A percentile compares a stretch with the other conserved stretches of the same genome.
These are phyloP conservation scores for Bradysia coprophila DNA, from an alignment of 1,140 invertebrate species.

Conservation along the genomic window DNA sequence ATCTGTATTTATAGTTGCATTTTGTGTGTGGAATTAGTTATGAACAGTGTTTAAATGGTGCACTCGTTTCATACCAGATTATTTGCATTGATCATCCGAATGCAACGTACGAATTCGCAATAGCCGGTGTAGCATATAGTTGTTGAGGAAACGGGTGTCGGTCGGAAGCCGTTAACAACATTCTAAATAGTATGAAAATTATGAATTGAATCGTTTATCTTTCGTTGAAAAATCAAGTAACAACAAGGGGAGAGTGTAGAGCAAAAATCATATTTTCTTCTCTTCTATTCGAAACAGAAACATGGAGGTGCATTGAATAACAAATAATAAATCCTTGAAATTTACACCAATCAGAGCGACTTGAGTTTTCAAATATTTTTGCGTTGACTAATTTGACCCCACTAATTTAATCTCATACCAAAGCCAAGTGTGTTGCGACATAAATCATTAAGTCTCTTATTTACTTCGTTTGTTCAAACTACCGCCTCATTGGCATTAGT, in stretches of 20 bases:
- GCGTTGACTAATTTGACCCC: too few relatives aligned
- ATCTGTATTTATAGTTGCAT: not conserved
- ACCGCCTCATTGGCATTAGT: too few relatives aligned
- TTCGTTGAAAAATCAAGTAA: constrained; percentile 4
- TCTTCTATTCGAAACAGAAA: not conserved
- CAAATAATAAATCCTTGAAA: too few relatives aligned
- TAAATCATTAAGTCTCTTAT: too few relatives aligned
- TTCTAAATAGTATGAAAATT: constrained; percentile 3
- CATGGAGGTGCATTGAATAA: too few relatives aligned
- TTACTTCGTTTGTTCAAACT: too few relatives aligned
- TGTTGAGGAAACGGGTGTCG: constrained; percentile 3
- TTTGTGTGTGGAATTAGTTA: not conserved
- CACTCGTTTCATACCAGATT: constrained; percentile 27
- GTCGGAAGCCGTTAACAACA: constrained; percentile 5
- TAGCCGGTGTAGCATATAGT: constrained; percentile 25
- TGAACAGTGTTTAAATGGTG: not conserved
- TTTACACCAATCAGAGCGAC: too few relatives aligned
- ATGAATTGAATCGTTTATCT: constrained; percentile 3
- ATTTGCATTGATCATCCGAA: constrained; percentile 30
- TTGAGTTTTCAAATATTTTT: too few relatives aligned
- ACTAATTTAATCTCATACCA: too few relatives aligned
- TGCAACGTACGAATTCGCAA: constrained; percentile 32
- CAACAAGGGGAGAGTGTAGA: not conserved
- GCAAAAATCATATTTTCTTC: constrained; percentile 1
- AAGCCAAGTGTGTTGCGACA: too few relatives aligned